A percentile compares a stretch with the other conserved stretches of the same genome.
phyloP scores from a whole-genome alignment of 2,888 invertebrate genomes.

The Tolmerus cingulatus region DNA sequence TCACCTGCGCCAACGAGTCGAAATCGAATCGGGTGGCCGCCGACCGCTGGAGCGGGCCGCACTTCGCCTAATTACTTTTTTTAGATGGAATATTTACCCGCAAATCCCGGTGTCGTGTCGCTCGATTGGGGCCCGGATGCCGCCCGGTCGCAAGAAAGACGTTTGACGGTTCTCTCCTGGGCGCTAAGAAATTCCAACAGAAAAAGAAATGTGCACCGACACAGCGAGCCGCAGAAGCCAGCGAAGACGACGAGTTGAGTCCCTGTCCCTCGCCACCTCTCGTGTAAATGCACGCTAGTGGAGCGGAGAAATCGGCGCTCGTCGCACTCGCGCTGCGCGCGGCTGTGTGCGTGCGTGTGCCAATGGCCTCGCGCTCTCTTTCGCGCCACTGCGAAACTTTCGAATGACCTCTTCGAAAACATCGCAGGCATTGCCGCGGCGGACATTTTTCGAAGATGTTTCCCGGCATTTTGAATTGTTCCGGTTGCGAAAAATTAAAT shows the following conservation, averaged over 20 bases:
- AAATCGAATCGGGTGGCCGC: background rate
- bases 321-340: background rate
- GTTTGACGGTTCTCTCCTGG: conserved; percentile 15
- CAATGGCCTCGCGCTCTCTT: background rate
- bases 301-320: background rate
- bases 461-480: background rate
- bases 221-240: conserved; percentile 6
- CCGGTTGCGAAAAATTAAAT: no score
- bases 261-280: background rate
- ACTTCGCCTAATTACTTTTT: background rate
- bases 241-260: background rate
- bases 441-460: background rate
- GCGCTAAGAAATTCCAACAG: conserved; percentile 4
- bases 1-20: background rate
- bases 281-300: background rate
- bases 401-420: background rate
- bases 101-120: background rate
- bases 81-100: conserved; percentile 20
- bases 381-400: background rate
- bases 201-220: background rate
- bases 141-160: background rate
- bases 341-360: background rate
- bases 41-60: background rate
- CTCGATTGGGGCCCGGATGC: background rate
- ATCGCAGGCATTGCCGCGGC: background rate